Conservation (phyloP, 1,140 invertebrate genomes). For the Reticulitermes speratus region DNA sequence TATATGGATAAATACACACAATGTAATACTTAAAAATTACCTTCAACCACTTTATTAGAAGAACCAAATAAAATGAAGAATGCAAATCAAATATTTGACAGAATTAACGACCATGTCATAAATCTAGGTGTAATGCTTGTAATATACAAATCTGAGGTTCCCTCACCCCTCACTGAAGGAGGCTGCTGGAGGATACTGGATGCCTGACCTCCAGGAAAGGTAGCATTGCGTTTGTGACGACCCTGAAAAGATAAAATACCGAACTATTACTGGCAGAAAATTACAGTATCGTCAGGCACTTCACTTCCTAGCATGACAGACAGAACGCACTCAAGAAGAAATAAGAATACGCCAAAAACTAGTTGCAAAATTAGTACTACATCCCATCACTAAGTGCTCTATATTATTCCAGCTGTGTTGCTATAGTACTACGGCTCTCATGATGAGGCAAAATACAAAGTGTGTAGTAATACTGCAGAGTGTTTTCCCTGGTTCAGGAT, state of each 20-base stretch:
- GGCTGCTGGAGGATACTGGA: slow-evolving; percentile 39
- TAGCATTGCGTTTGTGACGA: slow-evolving; percentile 77
- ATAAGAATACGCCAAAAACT: neutral
- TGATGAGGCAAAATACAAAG: too few relatives aligned
- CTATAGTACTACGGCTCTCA: too few relatives aligned
- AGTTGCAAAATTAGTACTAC: neutral
- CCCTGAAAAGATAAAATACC: slow-evolving; percentile 52
- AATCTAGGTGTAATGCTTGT: too few relatives aligned
- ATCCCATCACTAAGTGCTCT: neutral
- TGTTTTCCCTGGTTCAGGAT: too few relatives aligned
- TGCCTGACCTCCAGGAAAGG: slow-evolving; percentile 73
- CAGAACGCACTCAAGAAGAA: neutral
- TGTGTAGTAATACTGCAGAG: too few relatives aligned
- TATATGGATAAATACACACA: too few relatives aligned
- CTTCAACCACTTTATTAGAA: too few relatives aligned
- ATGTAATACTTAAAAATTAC: too few relatives aligned
- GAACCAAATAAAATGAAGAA: too few relatives aligned
- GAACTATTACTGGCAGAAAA: neutral
- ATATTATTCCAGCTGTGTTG: too few relatives aligned
- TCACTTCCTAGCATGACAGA: slow-evolving; percentile 3
- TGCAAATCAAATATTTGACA: too few relatives aligned
- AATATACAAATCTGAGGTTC: neutral
- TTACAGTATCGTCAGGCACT: neutral
- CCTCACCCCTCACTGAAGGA: slow-evolving; percentile 49
- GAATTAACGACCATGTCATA: too few relatives aligned